Conservation (phyloP, 2,797 vertebrate species). For the Oophaga sylvatica region DNA sequence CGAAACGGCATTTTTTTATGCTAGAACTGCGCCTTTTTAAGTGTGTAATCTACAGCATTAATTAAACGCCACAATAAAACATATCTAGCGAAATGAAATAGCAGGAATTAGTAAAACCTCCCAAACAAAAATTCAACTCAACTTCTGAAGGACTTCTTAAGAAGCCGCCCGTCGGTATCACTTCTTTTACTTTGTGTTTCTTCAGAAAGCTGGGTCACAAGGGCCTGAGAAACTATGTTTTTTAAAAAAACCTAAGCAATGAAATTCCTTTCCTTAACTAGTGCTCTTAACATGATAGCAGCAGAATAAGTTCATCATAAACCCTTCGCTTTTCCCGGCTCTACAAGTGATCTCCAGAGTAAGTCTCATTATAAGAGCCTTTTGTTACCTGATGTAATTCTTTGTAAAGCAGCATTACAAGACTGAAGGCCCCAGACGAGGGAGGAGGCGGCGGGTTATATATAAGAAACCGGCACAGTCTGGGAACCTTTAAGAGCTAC, state of each 20-base stretch:
- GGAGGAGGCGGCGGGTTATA: conserved; percentile 68
- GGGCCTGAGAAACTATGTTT: conserved; percentile 85
- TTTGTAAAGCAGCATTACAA: conserved; percentile 80
- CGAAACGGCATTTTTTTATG: conserved; percentile 47
- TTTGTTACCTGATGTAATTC: conserved; percentile 87
- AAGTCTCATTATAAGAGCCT: conserved; percentile 82
- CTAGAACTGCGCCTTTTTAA: conserved; percentile 57
- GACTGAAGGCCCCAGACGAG: conserved; percentile 54
- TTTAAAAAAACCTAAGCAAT: conserved; percentile 82
- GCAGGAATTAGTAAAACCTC: conserved; percentile 55
- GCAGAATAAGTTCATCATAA: conserved; percentile 83
- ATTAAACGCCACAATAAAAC: conserved; percentile 56
- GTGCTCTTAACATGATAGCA: conserved; percentile 86
- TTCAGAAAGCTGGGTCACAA: conserved; percentile 86
- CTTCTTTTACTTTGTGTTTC: conserved; percentile 82
- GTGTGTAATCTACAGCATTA: conserved; percentile 49
- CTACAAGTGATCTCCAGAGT: conserved; percentile 79
- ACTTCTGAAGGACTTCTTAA: conserved; percentile 79
- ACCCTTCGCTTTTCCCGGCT: conserved; percentile 79
- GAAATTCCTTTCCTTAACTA: conserved; percentile 84
- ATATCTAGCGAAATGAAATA: conserved; percentile 41
- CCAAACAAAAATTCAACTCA: conserved; percentile 74
- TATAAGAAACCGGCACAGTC: conserved; percentile 78
- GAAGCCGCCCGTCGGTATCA: conserved; percentile 82
- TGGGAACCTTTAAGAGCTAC: conserved; percentile 75